phyloP scores from a whole-genome alignment of 1,140 invertebrate species.

The Drosophila pandora region DNA sequence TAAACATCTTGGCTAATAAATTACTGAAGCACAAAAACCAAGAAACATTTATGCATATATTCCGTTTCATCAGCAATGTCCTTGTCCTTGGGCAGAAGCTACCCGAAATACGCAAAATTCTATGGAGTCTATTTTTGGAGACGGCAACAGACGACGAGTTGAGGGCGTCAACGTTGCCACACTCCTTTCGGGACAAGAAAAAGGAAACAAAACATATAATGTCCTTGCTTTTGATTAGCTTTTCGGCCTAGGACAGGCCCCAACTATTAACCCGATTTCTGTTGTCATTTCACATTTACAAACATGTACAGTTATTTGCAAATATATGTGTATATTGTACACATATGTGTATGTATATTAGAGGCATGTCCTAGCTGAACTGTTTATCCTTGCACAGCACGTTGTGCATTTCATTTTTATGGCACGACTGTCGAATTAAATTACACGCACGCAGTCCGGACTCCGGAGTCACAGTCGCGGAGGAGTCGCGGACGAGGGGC shows the following conservation, averaged over 20 bases:
- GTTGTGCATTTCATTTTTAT: conserved; percentile 78
- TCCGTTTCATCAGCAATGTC: conserved; percentile 9
- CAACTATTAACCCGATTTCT: conserved; percentile 42
- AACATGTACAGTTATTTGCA: conserved; percentile 32
- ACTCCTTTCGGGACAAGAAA: conserved; percentile 3
- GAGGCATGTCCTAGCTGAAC: conserved; percentile 3
- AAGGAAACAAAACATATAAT: conserved; percentile 27
- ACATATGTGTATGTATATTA: background rate
- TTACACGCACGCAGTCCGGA: conserved; percentile 48
- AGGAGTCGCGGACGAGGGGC: conserved; percentile 10
- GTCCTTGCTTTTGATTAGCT: conserved; percentile 67
- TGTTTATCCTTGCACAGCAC: conserved; percentile 59
- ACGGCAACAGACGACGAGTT: conserved; percentile 38
- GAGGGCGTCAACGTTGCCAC: conserved; percentile 24
- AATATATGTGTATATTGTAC: conserved; percentile 1
- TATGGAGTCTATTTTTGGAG: conserved; percentile 50
- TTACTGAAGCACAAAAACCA: background rate
- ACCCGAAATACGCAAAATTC: conserved; percentile 3
- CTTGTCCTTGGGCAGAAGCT: conserved; percentile 17
- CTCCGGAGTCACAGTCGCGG: background rate
- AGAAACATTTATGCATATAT: too few species aligned
- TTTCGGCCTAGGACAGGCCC: conserved; percentile 13
- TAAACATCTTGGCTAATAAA: background rate
- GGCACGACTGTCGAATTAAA: conserved; percentile 75
- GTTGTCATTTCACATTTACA: conserved; percentile 23